Percentiles rank a stretch among this genome's conserved stretches.
Evolutionary conservation across 2,113 vertebrate species (phyloP).

Genomic region (Clarias gariepinus): DNA sequence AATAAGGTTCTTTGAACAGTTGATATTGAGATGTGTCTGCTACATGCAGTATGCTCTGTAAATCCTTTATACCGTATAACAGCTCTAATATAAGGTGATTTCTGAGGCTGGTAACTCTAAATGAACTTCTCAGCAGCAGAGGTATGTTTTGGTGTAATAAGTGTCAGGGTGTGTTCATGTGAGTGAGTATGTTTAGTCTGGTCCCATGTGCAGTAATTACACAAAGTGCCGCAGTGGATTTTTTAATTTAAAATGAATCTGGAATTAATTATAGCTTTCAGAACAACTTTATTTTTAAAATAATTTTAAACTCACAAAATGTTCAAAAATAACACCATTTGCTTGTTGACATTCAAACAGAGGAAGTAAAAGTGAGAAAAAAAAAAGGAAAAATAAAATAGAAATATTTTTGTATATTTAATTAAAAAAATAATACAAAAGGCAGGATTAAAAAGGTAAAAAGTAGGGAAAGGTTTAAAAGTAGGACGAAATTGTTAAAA

Average conservation of each 20-base stretch:
- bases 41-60: too few species aligned
- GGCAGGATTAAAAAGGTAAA: not conserved
- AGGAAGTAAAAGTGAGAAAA: not conserved
- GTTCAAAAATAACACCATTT: not conserved
- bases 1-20: too few species aligned
- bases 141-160: too few species aligned
- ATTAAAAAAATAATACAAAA: not conserved
- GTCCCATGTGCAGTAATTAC: not conserved
- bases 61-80: too few species aligned
- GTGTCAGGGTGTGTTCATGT: not conserved
- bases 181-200: not conserved
- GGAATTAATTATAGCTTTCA: not conserved
- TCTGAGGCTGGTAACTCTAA: too few species aligned
- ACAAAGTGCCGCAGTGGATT: not conserved
- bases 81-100: too few species aligned
- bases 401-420: not conserved
- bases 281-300: not conserved
- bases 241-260: not conserved
- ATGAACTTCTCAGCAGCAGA: too few species aligned
- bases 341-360: not conserved
- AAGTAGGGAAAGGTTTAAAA: not conserved
- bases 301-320: not conserved
- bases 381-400: not conserved
- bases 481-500: not conserved
- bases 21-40: too few species aligned